phyloP scores from a whole-genome alignment of 53 echinoderm and acorn worm species.

The Zoroaster sp. region DNA sequence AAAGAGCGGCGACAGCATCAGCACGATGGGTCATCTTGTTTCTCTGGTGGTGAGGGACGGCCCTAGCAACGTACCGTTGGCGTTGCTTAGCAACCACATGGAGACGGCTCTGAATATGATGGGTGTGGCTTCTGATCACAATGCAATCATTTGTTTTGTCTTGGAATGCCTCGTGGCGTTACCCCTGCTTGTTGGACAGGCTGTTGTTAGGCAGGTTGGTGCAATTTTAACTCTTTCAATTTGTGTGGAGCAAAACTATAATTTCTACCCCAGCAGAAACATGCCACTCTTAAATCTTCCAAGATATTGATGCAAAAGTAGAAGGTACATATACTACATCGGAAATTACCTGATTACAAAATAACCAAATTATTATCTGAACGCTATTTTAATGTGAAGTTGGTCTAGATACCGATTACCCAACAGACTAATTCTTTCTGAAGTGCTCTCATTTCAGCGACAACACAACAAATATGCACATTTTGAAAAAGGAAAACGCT shows the following conservation, averaged over 20 bases:
- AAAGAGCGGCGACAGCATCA: constrained; percentile 26
- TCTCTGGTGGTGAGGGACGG: constrained; percentile 65
- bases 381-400: no score
- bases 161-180: constrained; percentile 37
- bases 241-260: not conserved
- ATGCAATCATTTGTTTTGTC: constrained; percentile 29
- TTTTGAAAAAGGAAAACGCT: no score
- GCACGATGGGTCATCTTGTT: constrained; percentile 55
- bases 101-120: constrained; percentile 57
- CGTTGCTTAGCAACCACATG: constrained; percentile 61
- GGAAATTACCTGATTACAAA: no score
- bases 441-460: no score
- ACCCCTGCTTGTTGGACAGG: constrained; percentile 41
- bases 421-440: no score
- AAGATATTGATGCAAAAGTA: no score
- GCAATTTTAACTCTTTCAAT: not conserved
- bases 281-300: no score
- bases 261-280: no score
- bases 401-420: no score
- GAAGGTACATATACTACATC: no score
- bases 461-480: no score
- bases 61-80: constrained; percentile 44
- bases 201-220: constrained; percentile 59
- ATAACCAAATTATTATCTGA: no score
- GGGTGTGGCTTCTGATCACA: constrained; percentile 2